A percentile compares a stretch with the other conserved stretches of the same genome.
Evolutionary conservation across 30 jellyfish, hydroid and myxozoan species (phyloP).

Genomic region (Aurelia sp.): DNA sequence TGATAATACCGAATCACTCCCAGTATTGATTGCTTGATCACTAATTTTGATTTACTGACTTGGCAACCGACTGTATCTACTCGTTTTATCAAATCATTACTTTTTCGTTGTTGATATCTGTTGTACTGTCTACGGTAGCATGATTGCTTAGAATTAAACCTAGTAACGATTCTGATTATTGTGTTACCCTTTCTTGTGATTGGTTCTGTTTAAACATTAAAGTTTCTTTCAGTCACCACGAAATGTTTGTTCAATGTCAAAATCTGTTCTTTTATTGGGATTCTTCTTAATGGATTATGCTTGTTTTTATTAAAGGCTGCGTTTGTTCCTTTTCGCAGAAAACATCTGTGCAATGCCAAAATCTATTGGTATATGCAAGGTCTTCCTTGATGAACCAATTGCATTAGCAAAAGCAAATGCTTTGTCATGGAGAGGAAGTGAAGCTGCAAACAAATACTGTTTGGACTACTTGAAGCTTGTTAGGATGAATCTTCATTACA

Average conservation of each 20-base stretch:
- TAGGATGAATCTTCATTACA: constrained; percentile 5
- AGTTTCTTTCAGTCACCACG: not conserved
- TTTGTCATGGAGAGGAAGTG: constrained; percentile 63
- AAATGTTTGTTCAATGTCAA: constrained; percentile 52
- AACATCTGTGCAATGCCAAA: constrained; percentile 64
- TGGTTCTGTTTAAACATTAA: no score
- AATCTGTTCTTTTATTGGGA: constrained; percentile 46
- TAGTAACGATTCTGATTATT: no score
- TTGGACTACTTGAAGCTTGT: constrained; percentile 58
- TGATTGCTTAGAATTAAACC: no score
- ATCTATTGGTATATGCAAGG: constrained; percentile 60
- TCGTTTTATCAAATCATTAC: no score
- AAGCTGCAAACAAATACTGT: constrained; percentile 65
- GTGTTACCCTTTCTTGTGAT: no score
- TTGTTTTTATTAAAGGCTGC: no score
- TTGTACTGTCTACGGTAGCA: no score
- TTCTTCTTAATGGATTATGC: not conserved
- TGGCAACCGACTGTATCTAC: no score
- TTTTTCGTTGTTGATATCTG: no score
- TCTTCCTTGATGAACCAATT: constrained; percentile 59
- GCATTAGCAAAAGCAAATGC: constrained; percentile 38
- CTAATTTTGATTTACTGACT: no score
- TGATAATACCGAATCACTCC: no score
- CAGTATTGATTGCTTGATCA: no score
- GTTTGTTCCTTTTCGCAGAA: constrained; percentile 17